These are phyloP conservation scores for Nebria ingens DNA, from an alignment of 1,140 invertebrate genomes.

Conservation along the genomic window DNA sequence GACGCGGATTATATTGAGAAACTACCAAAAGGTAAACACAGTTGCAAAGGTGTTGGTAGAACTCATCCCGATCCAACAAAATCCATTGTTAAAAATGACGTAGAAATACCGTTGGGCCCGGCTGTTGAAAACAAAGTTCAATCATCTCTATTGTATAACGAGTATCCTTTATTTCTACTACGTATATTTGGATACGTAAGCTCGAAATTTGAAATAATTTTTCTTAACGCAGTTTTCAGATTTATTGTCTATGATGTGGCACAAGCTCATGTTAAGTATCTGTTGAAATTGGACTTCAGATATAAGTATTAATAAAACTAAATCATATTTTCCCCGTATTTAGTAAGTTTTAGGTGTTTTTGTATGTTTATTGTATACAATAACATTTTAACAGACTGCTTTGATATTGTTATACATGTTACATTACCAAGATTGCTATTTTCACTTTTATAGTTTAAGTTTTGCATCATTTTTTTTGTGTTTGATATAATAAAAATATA, in stretches of 20 bases:
- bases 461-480: no score
- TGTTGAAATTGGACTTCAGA: slow-evolving; percentile 71
- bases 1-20: slow-evolving; percentile 66
- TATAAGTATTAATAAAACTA: slow-evolving; percentile 41
- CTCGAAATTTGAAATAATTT: slow-evolving; percentile 17
- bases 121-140: slow-evolving; percentile 32
- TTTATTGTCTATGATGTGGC: slow-evolving; percentile 87
- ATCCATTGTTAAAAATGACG: slow-evolving; percentile 28
- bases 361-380: no score
- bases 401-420: no score
- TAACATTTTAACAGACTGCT: no score
- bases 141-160: slow-evolving; percentile 69
- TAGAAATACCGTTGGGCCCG: slow-evolving; percentile 70
- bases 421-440: no score
- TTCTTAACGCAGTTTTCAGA: slow-evolving; percentile 42
- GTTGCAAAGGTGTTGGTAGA: slow-evolving; percentile 64
- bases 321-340: no score
- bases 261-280: slow-evolving; percentile 75
- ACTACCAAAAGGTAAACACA: slow-evolving; percentile 66
- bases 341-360: no score
- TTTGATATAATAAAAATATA: no score
- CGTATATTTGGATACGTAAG: neutral
- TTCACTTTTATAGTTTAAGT: no score
- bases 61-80: slow-evolving; percentile 58
- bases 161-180: slow-evolving; percentile 50